Conservation (phyloP, 2,113 vertebrate genomes). For the Illadopsis cleaveri region DNA sequence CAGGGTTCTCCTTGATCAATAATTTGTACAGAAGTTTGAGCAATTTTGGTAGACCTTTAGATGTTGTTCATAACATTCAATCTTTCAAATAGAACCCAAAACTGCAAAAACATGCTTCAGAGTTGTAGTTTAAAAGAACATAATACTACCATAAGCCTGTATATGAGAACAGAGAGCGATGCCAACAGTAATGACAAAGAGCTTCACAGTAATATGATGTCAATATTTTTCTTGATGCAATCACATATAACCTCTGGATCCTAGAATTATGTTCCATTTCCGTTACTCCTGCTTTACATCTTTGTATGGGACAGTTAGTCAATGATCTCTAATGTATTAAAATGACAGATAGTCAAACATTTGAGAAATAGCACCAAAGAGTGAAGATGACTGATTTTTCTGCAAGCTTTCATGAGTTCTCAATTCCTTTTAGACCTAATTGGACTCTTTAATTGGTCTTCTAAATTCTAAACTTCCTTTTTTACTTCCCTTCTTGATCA, state of each 20-base stretch:
- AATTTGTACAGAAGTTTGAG: background rate
- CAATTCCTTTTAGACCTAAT: background rate
- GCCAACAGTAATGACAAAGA: constrained; percentile 11
- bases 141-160: background rate
- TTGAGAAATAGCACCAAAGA: background rate
- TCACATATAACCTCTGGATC: background rate
- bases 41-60: background rate
- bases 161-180: background rate
- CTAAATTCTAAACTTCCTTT: background rate
- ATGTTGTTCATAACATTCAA: background rate
- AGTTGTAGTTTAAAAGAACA: background rate
- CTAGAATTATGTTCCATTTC: constrained; percentile 49
- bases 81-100: background rate
- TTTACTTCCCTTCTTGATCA: background rate
- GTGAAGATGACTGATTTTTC: background rate
- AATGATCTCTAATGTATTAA: constrained; percentile 37
- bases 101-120: background rate
- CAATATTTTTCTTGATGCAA: constrained; percentile 37
- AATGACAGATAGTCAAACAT: background rate
- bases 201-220: background rate
- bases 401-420: background rate
- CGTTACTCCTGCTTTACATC: constrained; percentile 24
- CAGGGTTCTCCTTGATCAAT: background rate
- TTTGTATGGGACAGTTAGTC: constrained; percentile 52
- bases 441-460: background rate